Conservation (phyloP, 2,113 vertebrate genomes). For the Malurus melanocephalus region DNA sequence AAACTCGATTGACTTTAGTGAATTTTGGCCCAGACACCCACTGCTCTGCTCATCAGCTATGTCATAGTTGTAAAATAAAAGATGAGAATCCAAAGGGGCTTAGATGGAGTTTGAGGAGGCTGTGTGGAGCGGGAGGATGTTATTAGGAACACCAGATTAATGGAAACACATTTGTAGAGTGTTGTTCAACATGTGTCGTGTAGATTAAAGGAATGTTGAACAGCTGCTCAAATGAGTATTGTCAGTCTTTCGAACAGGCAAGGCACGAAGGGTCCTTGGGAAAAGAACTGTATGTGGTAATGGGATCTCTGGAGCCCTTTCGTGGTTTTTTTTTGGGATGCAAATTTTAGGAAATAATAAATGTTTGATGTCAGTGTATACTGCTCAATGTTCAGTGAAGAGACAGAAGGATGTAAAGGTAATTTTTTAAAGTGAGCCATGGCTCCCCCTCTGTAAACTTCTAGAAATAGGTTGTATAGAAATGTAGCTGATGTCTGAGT, state of each 20-base stretch:
- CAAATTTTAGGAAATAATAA: background rate
- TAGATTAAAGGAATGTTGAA: background rate
- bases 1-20: background rate
- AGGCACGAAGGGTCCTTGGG: background rate
- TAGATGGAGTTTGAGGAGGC: background rate
- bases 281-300: background rate
- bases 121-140: background rate
- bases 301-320: background rate
- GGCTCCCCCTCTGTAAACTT: background rate
- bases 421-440: background rate
- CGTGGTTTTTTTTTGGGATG: background rate
- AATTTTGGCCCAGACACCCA: background rate
- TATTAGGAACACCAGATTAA: background rate
- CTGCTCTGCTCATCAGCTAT: background rate
- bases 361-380: accelerated
- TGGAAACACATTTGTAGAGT: background rate
- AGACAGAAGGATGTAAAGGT: background rate
- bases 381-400: background rate
- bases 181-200: background rate
- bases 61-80: background rate
- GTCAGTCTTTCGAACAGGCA: background rate
- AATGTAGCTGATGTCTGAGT: background rate
- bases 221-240: background rate
- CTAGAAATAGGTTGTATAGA: accelerated
- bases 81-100: background rate